A percentile compares a stretch with the other conserved stretches of the same genome.
Evolutionary conservation across 2,888 invertebrate genomes (phyloP).

Genomic region (Drosophila robusta): DNA sequence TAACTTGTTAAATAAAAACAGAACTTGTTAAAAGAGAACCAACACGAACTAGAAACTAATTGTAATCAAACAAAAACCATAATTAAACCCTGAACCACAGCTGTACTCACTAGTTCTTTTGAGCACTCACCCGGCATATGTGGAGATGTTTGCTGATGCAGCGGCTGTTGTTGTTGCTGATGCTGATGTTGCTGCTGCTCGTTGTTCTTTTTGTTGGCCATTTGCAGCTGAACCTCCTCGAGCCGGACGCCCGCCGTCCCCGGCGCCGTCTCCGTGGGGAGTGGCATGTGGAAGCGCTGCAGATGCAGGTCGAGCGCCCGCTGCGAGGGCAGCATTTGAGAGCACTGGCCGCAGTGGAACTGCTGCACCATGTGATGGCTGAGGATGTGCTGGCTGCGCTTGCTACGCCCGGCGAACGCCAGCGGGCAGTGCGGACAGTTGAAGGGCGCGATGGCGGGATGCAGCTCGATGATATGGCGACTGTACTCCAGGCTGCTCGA

Average conservation of each 20-base stretch:
- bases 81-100: background rate
- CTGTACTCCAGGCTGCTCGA: constrained; percentile 80
- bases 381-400: constrained; percentile 78
- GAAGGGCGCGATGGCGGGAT: constrained; percentile 78
- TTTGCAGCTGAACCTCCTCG: constrained; percentile 25
- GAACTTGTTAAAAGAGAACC: background rate
- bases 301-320: constrained; percentile 79
- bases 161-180: background rate
- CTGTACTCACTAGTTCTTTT: background rate
- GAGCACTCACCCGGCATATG: constrained; percentile 23
- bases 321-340: constrained; percentile 78
- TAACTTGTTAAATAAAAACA: background rate
- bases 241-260: constrained; percentile 12
- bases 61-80: background rate
- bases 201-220: constrained; percentile 4
- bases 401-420: constrained; percentile 71
- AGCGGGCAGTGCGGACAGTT: constrained; percentile 80
- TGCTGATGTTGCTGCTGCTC: background rate
- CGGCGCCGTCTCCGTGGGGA: constrained; percentile 2
- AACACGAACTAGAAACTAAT: background rate
- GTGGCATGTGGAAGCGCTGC: constrained; percentile 75
- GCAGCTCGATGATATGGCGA: constrained; percentile 80
- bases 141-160: background rate
- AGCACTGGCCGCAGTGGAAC: constrained; percentile 81
- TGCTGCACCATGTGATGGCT: constrained; percentile 74